A percentile compares a stretch with the other conserved stretches of the same genome.
phyloP scores from a whole-genome alignment of 2,888 invertebrate species.

The Lycophotia porphyrea region DNA sequence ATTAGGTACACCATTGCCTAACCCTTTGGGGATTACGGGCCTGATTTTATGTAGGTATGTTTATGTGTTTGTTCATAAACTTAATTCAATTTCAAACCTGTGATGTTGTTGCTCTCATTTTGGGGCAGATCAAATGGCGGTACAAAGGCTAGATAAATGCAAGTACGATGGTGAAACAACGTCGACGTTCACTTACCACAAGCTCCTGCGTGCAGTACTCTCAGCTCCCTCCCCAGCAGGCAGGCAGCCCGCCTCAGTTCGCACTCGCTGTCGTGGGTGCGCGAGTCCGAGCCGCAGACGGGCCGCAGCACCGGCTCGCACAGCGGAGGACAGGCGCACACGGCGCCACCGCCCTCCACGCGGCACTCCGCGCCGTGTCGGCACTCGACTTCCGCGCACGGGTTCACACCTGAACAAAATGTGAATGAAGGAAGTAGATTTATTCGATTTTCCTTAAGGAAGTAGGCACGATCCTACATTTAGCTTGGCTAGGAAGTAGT shows the following conservation, averaged over 20 bases:
- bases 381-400: conserved; percentile 95
- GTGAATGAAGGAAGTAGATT: not conserved
- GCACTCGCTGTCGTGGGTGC: conserved; percentile 95
- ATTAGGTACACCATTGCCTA: not conserved
- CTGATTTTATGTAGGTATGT: not conserved
- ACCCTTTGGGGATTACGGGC: not conserved
- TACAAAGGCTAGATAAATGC: not conserved
- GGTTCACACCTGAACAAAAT: conserved; percentile 92
- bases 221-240: conserved; percentile 87
- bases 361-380: conserved; percentile 95
- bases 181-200: conserved; percentile 78
- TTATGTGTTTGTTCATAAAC: not conserved
- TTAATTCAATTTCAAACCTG: not conserved
- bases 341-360: conserved; percentile 94
- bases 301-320: conserved; percentile 95
- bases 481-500: not conserved
- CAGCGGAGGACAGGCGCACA: conserved; percentile 95
- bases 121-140: not conserved
- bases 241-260: conserved; percentile 94
- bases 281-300: conserved; percentile 96
- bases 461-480: not conserved
- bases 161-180: not conserved
- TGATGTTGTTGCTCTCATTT: not conserved
- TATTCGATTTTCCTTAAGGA: not conserved
- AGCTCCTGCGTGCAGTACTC: conserved; percentile 86